Base-by-base conservation (phyloP, 2,797 vertebrate species). In the Adrianichthys oophorus region DNA sequence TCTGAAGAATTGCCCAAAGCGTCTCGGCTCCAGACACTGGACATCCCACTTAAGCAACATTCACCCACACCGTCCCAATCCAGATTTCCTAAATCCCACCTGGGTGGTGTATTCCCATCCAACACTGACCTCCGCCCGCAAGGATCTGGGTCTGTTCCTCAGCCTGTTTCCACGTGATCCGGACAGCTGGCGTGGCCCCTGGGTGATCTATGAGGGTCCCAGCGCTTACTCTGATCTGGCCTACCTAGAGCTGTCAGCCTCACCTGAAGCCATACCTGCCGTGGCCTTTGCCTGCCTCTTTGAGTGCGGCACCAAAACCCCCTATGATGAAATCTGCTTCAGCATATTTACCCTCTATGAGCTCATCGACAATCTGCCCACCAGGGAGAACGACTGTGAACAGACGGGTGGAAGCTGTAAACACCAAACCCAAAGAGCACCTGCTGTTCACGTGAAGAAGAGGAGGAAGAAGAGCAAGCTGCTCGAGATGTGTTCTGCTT, bases 31-130 rank as follows among this genome's bases (percentile, higher is more conserved):
- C 47, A 76, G 70, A 62, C 82, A 83, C 63, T 68, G 80, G 76
- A 80, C 52, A 0, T 62, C 79, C 32, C 50, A 23, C 23, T 19
- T n/a, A 58, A 24, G 19, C 7, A 2, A 16, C 14, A 32, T 59
- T n/a, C 41, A 62, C 40, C 32, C 37, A 32, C 54, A 51, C 43
- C 17, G 21, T 5, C 15, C 14, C 14, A 0, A 48, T 52, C 8
- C 17, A 3, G 85, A 90, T 64, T 94, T 93, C 59, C 93, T 92
- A 51, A 86, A 89, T 0, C 92, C 95, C 0, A 98, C 95, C 0
- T 99, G 97, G 96, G 89, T 96, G 24, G 85, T 96, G 0, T 98
- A 98, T 70, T 94, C 93, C 21, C 97, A 99, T 70, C 97, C 95
- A 0, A 93, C 92, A 15, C 92, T 89, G 82, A 79, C 88, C 52